These are phyloP conservation scores for Ibycter americanus DNA, from an alignment of 2,797 vertebrate species.

Conservation along the genomic window DNA sequence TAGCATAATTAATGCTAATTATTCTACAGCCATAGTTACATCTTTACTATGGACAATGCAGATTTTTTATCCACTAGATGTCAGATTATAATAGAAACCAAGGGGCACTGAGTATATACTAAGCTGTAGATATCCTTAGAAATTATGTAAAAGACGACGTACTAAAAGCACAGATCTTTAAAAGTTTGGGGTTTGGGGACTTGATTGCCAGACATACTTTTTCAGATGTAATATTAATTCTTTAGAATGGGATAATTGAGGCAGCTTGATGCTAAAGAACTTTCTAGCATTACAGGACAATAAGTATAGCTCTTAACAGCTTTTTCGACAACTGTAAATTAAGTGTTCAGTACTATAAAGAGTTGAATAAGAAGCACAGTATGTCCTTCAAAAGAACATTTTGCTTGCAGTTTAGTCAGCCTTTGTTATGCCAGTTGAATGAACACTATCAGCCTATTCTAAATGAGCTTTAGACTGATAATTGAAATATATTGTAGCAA, in stretches of 20 bases:
- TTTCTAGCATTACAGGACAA: not conserved
- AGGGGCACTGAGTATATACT: not conserved
- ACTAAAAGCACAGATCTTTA: not conserved
- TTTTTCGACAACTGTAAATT: not conserved
- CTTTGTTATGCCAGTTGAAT: constrained; percentile 20
- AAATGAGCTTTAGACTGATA: constrained; percentile 18
- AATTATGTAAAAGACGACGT: not conserved
- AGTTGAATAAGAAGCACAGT: not conserved
- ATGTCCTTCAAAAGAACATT: not conserved
- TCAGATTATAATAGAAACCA: not conserved
- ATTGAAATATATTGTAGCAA: not conserved
- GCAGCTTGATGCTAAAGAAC: not conserved
- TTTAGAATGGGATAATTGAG: not conserved
- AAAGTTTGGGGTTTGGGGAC: not conserved
- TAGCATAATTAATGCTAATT: not conserved
- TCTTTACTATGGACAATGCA: not conserved
- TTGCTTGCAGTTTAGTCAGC: constrained; percentile 1
- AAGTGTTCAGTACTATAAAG: not conserved
- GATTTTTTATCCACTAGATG: not conserved
- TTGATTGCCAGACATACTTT: not conserved
- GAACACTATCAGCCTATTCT: not conserved
- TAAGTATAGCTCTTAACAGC: not conserved
- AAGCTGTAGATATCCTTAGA: not conserved
- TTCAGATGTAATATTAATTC: not conserved
- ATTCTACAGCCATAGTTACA: not conserved